A percentile compares a stretch with the other conserved stretches of the same genome.
These are phyloP conservation scores for Rousettus madagascariensis DNA, from an alignment of 2,797 vertebrate genomes.

Conservation along the genomic window DNA sequence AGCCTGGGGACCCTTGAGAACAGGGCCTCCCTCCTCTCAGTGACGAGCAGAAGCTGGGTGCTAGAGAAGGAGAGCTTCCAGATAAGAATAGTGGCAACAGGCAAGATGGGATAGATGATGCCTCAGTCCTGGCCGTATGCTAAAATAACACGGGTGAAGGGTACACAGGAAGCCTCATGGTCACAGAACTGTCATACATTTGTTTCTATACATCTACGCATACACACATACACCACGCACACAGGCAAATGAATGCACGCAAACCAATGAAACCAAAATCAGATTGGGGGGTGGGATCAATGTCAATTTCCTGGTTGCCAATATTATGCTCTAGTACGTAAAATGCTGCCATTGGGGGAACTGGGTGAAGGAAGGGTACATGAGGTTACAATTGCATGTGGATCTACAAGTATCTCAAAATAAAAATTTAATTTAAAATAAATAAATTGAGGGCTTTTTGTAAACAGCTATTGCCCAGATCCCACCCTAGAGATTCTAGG, in stretches of 20 bases:
- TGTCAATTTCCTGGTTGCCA: not conserved
- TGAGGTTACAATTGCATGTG: not conserved
- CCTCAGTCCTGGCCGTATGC: not conserved
- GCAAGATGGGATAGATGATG: not conserved
- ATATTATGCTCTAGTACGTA: fast-evolving
- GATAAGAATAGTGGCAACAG: not conserved
- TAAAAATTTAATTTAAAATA: not conserved
- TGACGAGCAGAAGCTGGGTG: not conserved
- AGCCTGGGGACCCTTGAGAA: not conserved
- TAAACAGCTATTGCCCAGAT: not conserved
- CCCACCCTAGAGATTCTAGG: not conserved
- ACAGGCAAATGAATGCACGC: fast-evolving
- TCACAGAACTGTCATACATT: not conserved
- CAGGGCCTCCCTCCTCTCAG: not conserved
- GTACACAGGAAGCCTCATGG: not conserved
- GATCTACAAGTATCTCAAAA: not conserved
- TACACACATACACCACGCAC: no score
- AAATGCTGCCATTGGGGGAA: not conserved
- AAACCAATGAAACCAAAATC: not conserved
- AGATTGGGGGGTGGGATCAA: fast-evolving
- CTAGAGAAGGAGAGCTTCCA: not conserved
- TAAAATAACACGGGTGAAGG: fast-evolving
- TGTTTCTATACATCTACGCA: not conserved
- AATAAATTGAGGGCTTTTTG: not conserved
- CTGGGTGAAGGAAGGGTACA: no score